Base-by-base conservation (phyloP, 1,140 invertebrate species). In the Psilanteris sp. region DNA sequence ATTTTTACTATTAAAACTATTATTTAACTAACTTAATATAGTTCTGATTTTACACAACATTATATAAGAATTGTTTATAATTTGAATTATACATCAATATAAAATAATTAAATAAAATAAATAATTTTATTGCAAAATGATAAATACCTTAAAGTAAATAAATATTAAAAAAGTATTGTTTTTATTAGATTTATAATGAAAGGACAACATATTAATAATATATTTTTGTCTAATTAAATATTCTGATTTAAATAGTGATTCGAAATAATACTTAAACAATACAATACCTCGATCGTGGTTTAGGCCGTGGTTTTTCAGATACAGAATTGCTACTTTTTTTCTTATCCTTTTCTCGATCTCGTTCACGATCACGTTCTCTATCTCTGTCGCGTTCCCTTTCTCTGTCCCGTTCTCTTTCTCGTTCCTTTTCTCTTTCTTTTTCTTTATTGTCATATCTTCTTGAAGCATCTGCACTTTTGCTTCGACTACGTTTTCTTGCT, bases 231-330 rank as follows among this genome's bases (percentile, higher is more conserved):
- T 27, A 24, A 14, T 44, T 48, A 48, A 24, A 43, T 57, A 44
- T 36, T 44, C n/a, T n/a, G n/a, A 24, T 41, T 61, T 20, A 15
- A 44, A 15, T 4, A n/a, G n/a, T n/a, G n/a, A n/a, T n/a, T n/a
- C n/a, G n/a, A n/a, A n/a, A n/a, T n/a, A n/a, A n/a, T n/a, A n/a
- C n/a, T n/a, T n/a, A 10, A 14, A 9, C n/a, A 20, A 50, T 39
- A 16, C 20, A 5, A 14, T 59, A 91, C 89, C 90, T 90, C 7
- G 90, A 90, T 59, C 88, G 83, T 61, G 82, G 83, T 82, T 90
- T 90, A 4, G 84, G 83, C 78, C 92, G 91, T 34, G 89, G 84
- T 83, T 92, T 92, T 27, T 92, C 90, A 67, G 90, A 87, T 16
- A 87, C 80, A 8, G 88, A 78, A 77, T 86, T 89, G 7, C 87